These are phyloP conservation scores for Turnix velox DNA, from an alignment of 2,113 vertebrate species.

Conservation along the genomic window DNA sequence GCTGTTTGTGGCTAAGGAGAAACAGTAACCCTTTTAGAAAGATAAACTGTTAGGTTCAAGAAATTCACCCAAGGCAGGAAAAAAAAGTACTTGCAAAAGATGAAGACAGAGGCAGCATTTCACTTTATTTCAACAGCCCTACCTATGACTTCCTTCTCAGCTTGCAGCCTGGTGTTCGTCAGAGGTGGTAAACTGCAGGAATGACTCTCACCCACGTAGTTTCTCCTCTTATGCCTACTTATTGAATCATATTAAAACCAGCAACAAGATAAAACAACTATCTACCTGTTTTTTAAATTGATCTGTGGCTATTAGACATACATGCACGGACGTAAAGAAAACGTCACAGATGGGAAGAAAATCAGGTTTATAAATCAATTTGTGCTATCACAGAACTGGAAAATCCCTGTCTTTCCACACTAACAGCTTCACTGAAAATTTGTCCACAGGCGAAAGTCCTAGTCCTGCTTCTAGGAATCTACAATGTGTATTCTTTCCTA, in stretches of 20 bases:
- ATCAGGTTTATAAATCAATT: neutral
- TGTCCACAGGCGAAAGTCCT: neutral
- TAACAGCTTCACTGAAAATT: neutral
- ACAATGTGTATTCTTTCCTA: neutral
- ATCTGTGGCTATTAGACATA: neutral
- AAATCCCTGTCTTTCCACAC: neutral
- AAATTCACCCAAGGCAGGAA: neutral
- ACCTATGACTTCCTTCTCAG: neutral
- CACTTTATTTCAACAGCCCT: neutral
- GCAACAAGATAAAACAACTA: neutral
- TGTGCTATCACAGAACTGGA: neutral
- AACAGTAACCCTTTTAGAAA: neutral
- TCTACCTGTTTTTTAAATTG: neutral
- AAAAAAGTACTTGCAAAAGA: neutral
- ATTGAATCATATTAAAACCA: neutral
- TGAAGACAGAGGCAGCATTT: neutral
- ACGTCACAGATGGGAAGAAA: neutral
- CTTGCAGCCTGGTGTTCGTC: neutral
- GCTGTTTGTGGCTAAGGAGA: neutral
- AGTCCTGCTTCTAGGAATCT: neutral
- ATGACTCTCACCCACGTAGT: neutral
- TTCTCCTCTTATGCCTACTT: neutral
- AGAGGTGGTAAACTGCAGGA: neutral
- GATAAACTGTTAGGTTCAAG: neutral
- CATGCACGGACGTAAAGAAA: fast-evolving